Percentiles rank a stretch among this genome's conserved stretches.
These are phyloP conservation scores for Rhopilema esculentum DNA, from an alignment of 30 jellyfish, hydroid and myxozoan species.

Conservation along the genomic window DNA sequence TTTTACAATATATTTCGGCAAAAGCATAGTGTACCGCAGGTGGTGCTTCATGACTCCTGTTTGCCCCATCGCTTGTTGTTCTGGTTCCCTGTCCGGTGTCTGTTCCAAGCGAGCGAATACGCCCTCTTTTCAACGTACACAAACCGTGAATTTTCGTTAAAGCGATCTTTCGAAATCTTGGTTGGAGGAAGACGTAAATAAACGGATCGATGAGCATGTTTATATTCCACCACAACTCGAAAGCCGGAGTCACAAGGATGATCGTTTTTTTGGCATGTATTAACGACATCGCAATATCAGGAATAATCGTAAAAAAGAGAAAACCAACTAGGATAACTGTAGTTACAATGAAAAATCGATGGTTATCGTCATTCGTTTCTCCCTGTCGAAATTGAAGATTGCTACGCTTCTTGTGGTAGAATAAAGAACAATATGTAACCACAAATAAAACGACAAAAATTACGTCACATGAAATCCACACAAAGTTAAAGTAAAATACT, in stretches of 20 bases:
- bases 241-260: constrained; percentile 8
- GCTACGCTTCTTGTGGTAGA: constrained; percentile 34
- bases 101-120: constrained; percentile 12
- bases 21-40: neutral
- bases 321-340: constrained; percentile 32
- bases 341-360: constrained; percentile 23
- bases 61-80: neutral
- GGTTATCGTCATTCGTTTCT: constrained; percentile 40
- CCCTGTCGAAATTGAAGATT: constrained; percentile 32
- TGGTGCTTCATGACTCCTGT: neutral
- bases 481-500: constrained; percentile 12
- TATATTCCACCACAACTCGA: constrained; percentile 49
- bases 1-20: neutral
- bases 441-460: constrained; percentile 25
- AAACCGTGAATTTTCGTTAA: neutral
- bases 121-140: neutral
- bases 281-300: constrained; percentile 16
- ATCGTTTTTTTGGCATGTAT: neutral
- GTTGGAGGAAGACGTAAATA: constrained; percentile 40
- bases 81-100: constrained; percentile 5
- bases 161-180: constrained; percentile 10
- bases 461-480: constrained; percentile 26
- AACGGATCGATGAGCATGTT: constrained; percentile 43
- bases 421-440: constrained; percentile 20
- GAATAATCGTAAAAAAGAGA: constrained; percentile 21